These are phyloP conservation scores for Dendroctonus ponderosae DNA, from an alignment of 1,140 invertebrate genomes.

Conservation along the genomic window DNA sequence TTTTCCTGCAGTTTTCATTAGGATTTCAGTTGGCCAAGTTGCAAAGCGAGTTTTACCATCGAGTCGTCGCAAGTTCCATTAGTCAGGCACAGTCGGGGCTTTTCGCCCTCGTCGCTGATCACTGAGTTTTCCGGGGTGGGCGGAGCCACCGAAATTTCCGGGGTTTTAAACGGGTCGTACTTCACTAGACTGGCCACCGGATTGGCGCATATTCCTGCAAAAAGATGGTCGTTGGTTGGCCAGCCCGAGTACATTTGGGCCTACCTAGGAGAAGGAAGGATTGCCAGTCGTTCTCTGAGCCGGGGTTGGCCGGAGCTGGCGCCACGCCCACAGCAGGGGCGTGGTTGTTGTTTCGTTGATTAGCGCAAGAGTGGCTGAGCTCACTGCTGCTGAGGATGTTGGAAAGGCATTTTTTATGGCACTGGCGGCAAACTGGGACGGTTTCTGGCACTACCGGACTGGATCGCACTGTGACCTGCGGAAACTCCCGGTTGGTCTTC, in stretches of 20 bases:
- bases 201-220: slow-evolving; percentile 51
- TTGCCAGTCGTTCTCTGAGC: slow-evolving; percentile 53
- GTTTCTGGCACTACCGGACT: slow-evolving; percentile 64
- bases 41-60: background rate
- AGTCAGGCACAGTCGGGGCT: background rate
- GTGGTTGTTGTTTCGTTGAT: slow-evolving; percentile 11
- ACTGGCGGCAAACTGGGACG: slow-evolving; percentile 65
- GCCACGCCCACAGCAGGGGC: background rate
- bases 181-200: slow-evolving; percentile 63
- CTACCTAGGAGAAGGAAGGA: slow-evolving; percentile 65
- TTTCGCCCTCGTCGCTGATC: slow-evolving; percentile 22
- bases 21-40: no score
- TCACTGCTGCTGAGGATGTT: slow-evolving; percentile 40
- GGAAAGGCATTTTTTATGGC: slow-evolving; percentile 69
- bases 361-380: slow-evolving; percentile 5
- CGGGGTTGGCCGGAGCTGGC: background rate
- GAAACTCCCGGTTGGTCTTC: slow-evolving; percentile 2
- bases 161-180: slow-evolving; percentile 57
- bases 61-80: slow-evolving; percentile 16
- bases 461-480: slow-evolving; percentile 66
- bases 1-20: no score
- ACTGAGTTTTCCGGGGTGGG: slow-evolving; percentile 64
- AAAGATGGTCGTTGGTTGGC: background rate
- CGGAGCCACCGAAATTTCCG: slow-evolving; percentile 72
- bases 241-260: background rate